A percentile compares a stretch with the other conserved stretches of the same genome.
phyloP scores from a whole-genome alignment of 1,140 invertebrate genomes.

The Bombus impatiens region DNA sequence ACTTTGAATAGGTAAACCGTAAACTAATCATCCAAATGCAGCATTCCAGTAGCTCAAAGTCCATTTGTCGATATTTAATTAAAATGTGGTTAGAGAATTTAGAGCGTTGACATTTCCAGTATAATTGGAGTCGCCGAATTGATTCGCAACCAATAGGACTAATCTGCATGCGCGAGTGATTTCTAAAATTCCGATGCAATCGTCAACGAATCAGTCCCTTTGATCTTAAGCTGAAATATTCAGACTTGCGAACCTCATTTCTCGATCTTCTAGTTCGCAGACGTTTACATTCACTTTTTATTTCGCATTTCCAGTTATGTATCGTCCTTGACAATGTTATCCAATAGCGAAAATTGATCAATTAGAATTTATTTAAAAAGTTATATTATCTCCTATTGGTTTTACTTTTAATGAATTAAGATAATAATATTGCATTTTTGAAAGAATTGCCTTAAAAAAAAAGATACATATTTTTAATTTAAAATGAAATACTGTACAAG shows the following conservation, averaged over 20 bases:
- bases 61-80: constrained; percentile 8
- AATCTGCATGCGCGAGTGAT: not conserved
- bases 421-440: no score
- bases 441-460: no score
- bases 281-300: not conserved
- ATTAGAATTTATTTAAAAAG: not conserved
- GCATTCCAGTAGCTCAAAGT: not conserved
- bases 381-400: no score
- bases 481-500: no score
- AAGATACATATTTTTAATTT: no score
- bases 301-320: not conserved
- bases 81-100: not conserved
- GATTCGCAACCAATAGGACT: not conserved
- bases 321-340: not conserved
- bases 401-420: no score
- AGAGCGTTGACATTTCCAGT: not conserved
- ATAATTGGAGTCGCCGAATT: not conserved
- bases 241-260: not conserved
- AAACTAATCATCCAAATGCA: not conserved
- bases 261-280: not conserved
- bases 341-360: not conserved
- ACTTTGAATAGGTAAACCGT: not conserved
- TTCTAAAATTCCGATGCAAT: not conserved
- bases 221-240: not conserved
- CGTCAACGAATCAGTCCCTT: constrained; percentile 4